phyloP scores from a whole-genome alignment of 2,113 vertebrate genomes.

The Rhinolophus sinicus region DNA sequence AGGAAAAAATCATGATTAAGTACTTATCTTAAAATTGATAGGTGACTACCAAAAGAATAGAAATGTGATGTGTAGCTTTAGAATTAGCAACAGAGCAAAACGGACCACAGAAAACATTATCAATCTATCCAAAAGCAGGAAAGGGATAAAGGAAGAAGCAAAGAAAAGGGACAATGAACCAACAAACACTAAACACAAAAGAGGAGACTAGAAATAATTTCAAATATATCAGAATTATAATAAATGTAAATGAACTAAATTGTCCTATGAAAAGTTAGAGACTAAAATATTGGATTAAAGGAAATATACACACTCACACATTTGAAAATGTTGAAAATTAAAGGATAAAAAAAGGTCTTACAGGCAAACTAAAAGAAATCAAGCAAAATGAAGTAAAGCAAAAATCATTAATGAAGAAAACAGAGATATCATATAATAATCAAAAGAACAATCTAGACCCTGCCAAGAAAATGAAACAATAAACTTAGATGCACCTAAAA shows the following conservation, averaged over 20 bases:
- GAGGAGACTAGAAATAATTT: neutral
- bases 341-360: neutral
- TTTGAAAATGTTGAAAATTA: neutral
- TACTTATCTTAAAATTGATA: neutral
- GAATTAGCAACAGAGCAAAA: neutral
- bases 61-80: neutral
- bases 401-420: neutral
- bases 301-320: neutral
- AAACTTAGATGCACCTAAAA: neutral
- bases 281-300: neutral
- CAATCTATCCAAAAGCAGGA: neutral
- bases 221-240: neutral
- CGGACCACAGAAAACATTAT: neutral
- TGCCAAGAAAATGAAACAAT: neutral
- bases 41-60: neutral
- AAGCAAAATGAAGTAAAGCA: neutral
- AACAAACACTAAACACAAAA: neutral
- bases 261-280: neutral
- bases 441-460: neutral
- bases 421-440: neutral
- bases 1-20: neutral
- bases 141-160: neutral
- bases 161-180: neutral
- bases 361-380: neutral
- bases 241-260: slow-evolving; percentile 22